These are phyloP conservation scores for Pseudochirops cupreus DNA, from an alignment of 2,797 vertebrate species.

Conservation along the genomic window DNA sequence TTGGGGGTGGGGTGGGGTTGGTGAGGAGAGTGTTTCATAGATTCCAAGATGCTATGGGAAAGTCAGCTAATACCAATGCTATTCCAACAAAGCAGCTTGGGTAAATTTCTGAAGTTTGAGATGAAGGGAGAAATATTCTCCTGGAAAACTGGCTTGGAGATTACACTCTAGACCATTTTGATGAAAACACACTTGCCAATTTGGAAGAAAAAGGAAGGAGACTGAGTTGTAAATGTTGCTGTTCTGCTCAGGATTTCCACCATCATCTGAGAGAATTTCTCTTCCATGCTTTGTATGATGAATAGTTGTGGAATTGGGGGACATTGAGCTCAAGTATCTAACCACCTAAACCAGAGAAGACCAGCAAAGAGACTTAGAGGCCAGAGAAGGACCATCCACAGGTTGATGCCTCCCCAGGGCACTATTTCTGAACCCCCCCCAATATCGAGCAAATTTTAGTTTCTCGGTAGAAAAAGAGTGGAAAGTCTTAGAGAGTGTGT, in stretches of 20 bases:
- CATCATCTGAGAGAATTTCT: background rate
- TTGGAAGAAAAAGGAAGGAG: slow-evolving; percentile 43
- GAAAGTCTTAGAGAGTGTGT: slow-evolving; percentile 40
- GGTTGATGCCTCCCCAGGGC: slow-evolving; percentile 64
- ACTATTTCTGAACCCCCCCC: slow-evolving; percentile 71
- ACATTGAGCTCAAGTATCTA: slow-evolving; percentile 24
- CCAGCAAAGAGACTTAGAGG: slow-evolving; percentile 2
- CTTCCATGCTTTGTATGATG: slow-evolving; percentile 45
- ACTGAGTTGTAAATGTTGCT: background rate
- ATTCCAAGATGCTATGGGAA: slow-evolving; percentile 31
- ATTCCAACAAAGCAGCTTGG: background rate
- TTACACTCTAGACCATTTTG: slow-evolving; percentile 39
- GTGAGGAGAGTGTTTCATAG: background rate
- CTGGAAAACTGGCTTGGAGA: slow-evolving; percentile 48
- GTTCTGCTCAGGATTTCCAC: slow-evolving; percentile 46
- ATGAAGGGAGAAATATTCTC: slow-evolving; percentile 51
- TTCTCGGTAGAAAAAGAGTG: slow-evolving; percentile 52
- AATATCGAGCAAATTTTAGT: slow-evolving; percentile 55
- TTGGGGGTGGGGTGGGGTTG: background rate
- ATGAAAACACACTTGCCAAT: slow-evolving; percentile 55
- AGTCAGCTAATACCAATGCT: background rate
- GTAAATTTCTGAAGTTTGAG: slow-evolving; percentile 59
- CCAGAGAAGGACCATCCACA: slow-evolving; percentile 48
- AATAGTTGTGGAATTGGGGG: slow-evolving; percentile 19
- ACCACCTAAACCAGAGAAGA: background rate